Evolutionary conservation across 2,888 invertebrate genomes (phyloP), one percentile per base, ranked within the genome.

Genomic region (Cenopis cana): DNA sequence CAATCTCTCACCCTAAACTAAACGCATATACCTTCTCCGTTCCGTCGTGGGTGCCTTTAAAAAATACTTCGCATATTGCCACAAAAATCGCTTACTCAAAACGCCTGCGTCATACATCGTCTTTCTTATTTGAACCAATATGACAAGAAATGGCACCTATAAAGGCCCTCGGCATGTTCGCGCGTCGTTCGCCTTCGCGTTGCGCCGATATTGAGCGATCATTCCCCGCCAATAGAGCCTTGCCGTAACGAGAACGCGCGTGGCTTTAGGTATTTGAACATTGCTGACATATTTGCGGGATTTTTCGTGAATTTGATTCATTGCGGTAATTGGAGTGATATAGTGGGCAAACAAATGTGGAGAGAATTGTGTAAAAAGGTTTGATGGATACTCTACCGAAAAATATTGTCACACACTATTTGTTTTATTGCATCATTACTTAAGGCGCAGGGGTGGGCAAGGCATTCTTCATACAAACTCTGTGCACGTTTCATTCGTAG

Each of bases 191-290:
- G n/a, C 46, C 46, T 46, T n/a, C 41, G 6, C 41, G 1, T n/a
- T 46, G 46, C 46, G 46, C 46, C 46, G n/a, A 46, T 46, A 46
- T 46, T 46, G n/a, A 46, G n/a, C 46, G 46, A 46, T n/a, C 46
- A 46, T 46, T 46, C 46, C 14, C 46, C n/a, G 46, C 46, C 46
- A n/a, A 46, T 46, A 46, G 46, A n/a, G 46, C n/a, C n/a, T 46
- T 46, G 1, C 1, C n/a, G 46, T 46, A 46, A 46, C 12, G 46
- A n/a, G 46, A 46, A 46, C 8, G n/a, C 46, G 8, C 38, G 12
- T 46, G 4, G 14, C 41, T 46, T 46, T 46, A n/a, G n/a, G n/a
- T n/a, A 46, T 46, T 46, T n/a, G 41, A 46, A n/a, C 41, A 46
- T 46, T 46, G 14, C 41, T n/a, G n/a, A 46, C 41, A n/a, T 46